Evolutionary conservation across 1,140 invertebrate species (phyloP).

Genomic region (Drosophila watanabei): DNA sequence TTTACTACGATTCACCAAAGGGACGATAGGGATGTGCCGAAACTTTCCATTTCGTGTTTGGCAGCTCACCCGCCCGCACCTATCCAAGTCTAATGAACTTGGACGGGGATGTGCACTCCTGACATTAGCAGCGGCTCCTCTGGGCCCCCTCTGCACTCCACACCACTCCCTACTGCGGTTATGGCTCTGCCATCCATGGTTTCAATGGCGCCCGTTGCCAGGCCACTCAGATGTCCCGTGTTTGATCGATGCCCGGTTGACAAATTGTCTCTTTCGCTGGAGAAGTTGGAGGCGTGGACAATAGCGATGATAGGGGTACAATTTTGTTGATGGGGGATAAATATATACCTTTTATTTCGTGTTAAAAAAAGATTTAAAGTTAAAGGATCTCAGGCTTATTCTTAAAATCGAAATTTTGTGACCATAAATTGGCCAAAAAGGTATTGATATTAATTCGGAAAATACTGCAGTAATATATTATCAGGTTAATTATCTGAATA

Average conservation of each 20-base stretch:
- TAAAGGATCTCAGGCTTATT: too few species aligned
- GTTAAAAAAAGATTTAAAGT: neutral
- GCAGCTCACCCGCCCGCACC: conserved; percentile 33
- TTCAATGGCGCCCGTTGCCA: conserved; percentile 72
- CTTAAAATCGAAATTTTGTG: too few species aligned
- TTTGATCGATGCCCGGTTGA: conserved; percentile 79
- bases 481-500: neutral
- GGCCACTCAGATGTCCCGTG: conserved; percentile 43
- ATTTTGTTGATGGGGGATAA: neutral
- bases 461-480: neutral
- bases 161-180: conserved; percentile 57
- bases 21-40: conserved; percentile 24
- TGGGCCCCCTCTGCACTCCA: conserved; percentile 27
- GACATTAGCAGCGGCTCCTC: conserved; percentile 38
- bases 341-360: neutral
- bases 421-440: neutral
- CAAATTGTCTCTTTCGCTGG: conserved; percentile 64
- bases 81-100: conserved; percentile 81
- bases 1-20: conserved; percentile 50
- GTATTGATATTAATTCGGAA: neutral
- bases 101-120: conserved; percentile 63
- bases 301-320: conserved; percentile 4
- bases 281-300: conserved; percentile 5
- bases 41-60: conserved; percentile 80
- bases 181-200: conserved; percentile 50